Evolutionary conservation across 2,888 invertebrate species (phyloP), one percentile per base, ranked within the genome.

Genomic region (Chrysolina haemoptera): DNA sequence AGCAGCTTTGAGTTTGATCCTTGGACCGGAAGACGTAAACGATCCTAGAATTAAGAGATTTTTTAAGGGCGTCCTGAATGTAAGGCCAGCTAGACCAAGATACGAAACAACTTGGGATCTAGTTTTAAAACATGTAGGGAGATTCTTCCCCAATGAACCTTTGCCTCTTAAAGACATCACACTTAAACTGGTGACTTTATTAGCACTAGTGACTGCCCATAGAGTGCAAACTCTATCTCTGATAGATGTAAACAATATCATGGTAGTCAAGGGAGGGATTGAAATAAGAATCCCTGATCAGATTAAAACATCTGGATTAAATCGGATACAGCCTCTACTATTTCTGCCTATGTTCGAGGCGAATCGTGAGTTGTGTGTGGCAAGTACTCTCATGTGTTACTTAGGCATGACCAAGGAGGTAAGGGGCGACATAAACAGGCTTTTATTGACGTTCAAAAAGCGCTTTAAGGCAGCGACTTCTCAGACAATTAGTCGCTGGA

Each of bases 161-260:
- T 27, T 27, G 27, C 5, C 27, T 27, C 27, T 27, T 27, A 27
- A 5, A 27, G 1, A 27, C 27, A 1, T 27, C 27, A 27, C 27
- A 3, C 27, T 27, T 5, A 27, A 27, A 27, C 27, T 27, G 14
- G 35, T 62, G 8, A 62, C 62, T 27, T 62, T 62, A 35, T 16
- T 62, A 12, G 59, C 59, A 20, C 8, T 59, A 6, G 27, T 59
- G 16, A 20, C 20, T 1, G 62, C 35, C 35, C 62, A 62, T 27
- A 27, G 27, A 5, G 27, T 5, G 27, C 27, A 63, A n/a, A 63
- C 63, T 11, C 43, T 62, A 77, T 40, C 70, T 76, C 55, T 78
- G 35, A 81, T 81, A 46, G 77, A 76, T 75, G 10, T 64, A 75
- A 0, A 63, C 40, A 69, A 69, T 43, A 70, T 65, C 14, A 65